These are phyloP conservation scores for Octonoba sinensis DNA, from an alignment of 2,888 invertebrate species.

Conservation along the genomic window DNA sequence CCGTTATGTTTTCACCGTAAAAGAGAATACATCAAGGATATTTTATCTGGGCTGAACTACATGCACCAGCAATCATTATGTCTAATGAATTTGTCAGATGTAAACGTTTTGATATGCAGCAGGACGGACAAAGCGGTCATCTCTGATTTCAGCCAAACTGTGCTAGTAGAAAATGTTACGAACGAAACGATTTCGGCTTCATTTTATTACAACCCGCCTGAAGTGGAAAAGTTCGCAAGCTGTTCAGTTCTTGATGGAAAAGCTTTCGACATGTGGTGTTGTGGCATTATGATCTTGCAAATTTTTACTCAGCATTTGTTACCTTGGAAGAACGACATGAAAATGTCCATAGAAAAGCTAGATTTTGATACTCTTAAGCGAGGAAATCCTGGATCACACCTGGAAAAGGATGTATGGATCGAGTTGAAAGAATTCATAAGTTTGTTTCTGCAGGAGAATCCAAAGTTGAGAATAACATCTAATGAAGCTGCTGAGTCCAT, in stretches of 20 bases:
- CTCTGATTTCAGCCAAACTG: constrained; percentile 13
- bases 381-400: constrained; percentile 23
- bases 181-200: background rate
- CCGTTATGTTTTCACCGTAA: constrained; percentile 38
- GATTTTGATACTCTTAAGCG: background rate
- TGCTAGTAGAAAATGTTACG: background rate
- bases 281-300: constrained; percentile 21
- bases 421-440: constrained; percentile 18
- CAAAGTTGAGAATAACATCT: background rate
- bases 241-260: background rate
- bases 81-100: constrained; percentile 24
- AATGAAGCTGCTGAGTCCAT: background rate
- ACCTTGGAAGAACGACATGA: background rate
- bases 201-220: constrained; percentile 7
- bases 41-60: constrained; percentile 26
- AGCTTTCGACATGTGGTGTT: constrained; percentile 29
- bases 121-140: constrained; percentile 27
- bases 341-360: background rate
- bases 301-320: constrained; percentile 23
- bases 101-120: constrained; percentile 18
- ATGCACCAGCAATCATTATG: constrained; percentile 17
- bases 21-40: constrained; percentile 14
- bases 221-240: background rate
- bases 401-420: background rate
- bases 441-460: constrained; percentile 15